A percentile compares a stretch with the other conserved stretches of the same genome.
Evolutionary conservation across 2,797 vertebrate genomes (phyloP).

Genomic region (Hozukius guyotensis): DNA sequence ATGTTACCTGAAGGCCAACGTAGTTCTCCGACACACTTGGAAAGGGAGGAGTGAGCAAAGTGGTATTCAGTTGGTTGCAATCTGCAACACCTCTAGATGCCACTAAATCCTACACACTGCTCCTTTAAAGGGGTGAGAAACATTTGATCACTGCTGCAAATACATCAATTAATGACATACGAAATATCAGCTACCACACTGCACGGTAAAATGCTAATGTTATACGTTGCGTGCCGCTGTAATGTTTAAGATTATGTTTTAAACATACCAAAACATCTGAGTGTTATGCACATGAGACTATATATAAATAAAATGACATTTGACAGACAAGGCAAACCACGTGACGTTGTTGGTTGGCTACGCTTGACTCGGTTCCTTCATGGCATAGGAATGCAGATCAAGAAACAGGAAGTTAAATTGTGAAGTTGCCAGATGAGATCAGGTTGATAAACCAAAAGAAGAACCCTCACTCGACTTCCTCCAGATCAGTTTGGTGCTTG

Average conservation of each 20-base stretch:
- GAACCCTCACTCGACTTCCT: slow-evolving; percentile 7
- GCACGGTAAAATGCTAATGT: background rate
- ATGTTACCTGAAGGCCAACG: no score
- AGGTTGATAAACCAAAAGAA: slow-evolving; percentile 2
- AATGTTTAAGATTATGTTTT: background rate
- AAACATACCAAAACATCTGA: background rate
- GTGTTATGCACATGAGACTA: background rate
- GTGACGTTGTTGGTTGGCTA: background rate
- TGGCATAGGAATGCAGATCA: background rate
- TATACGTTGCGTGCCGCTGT: background rate
- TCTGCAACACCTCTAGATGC: no score
- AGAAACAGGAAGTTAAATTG: slow-evolving; percentile 44
- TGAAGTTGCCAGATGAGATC: background rate
- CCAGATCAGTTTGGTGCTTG: background rate
- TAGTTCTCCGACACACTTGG: no score
- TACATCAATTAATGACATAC: background rate
- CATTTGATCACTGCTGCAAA: background rate
- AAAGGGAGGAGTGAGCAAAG: no score
- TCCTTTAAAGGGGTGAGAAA: background rate
- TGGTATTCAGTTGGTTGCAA: background rate
- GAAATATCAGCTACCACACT: background rate
- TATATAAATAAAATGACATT: background rate
- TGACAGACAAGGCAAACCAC: background rate
- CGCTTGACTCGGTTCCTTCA: slow-evolving; percentile 1
- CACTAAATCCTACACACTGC: no score